Conservation (phyloP, 2,888 invertebrate genomes). For the Lycaena phlaeas region DNA sequence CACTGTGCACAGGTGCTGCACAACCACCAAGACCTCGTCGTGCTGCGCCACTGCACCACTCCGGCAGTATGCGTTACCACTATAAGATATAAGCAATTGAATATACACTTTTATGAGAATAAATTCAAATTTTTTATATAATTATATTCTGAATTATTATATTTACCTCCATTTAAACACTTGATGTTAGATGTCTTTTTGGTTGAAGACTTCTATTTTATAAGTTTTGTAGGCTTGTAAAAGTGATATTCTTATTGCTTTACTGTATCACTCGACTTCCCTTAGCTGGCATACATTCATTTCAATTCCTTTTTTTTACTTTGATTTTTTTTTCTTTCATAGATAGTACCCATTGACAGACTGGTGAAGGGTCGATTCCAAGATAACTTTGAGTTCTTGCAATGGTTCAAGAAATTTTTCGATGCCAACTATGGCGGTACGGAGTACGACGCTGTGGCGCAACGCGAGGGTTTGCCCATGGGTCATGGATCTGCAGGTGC, state of each 20-base stretch:
- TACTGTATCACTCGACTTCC: conserved; percentile 6
- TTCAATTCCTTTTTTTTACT: conserved; percentile 42
- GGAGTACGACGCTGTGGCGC: conserved; percentile 92
- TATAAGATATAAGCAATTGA: conserved; percentile 11
- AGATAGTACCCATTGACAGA: conserved; percentile 94
- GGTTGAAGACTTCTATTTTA: too few relatives aligned
- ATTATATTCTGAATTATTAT: too few relatives aligned
- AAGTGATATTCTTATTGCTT: conserved; percentile 3
- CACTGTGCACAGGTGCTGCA: conserved; percentile 44
- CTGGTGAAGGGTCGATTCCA: conserved; percentile 98
- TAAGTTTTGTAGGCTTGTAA: background rate
- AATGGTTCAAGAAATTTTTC: conserved; percentile 99
- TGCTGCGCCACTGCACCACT: conserved; percentile 35
- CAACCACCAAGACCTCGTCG: conserved; percentile 35
- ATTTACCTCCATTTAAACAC: too few relatives aligned
- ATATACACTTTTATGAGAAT: background rate
- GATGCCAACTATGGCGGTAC: conserved; percentile 98
- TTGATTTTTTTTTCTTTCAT: conserved; percentile 63
- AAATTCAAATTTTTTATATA: background rate
- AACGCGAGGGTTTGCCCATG: conserved; percentile 89
- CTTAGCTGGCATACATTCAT: conserved; percentile 36
- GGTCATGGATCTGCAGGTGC: conserved; percentile 81
- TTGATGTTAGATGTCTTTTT: too few relatives aligned
- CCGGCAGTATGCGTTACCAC: conserved; percentile 55
- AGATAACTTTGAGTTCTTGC: conserved; percentile 99